Conservation (phyloP, 1,140 invertebrate species). For the Anthonomus grandis region DNA sequence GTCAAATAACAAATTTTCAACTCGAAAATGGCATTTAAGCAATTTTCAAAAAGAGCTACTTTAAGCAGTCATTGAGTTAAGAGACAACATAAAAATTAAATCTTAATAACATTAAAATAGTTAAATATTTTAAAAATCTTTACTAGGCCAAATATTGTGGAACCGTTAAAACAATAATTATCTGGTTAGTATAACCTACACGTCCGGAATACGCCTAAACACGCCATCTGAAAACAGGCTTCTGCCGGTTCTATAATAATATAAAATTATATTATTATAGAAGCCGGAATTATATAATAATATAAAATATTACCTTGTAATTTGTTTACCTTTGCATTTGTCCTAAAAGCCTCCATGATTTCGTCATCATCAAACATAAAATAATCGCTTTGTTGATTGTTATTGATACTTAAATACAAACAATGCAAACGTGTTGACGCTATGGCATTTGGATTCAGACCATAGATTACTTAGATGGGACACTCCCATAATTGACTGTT, state of each 20-base stretch:
- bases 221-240: neutral
- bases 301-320: conserved; percentile 2
- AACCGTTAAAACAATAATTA: too few relatives aligned
- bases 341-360: conserved; percentile 2
- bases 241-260: neutral
- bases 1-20: neutral
- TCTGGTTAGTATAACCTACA: too few relatives aligned
- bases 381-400: conserved; percentile 1
- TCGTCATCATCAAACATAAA: conserved; percentile 2
- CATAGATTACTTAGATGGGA: too few relatives aligned
- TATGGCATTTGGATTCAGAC: neutral
- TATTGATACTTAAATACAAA: conserved; percentile 2
- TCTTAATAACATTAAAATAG: too few relatives aligned
- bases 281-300: too few relatives aligned
- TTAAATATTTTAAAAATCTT: too few relatives aligned
- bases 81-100: too few relatives aligned
- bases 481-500: too few relatives aligned
- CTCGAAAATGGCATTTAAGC: neutral
- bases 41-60: neutral
- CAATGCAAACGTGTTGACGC: neutral
- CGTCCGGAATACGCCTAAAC: neutral
- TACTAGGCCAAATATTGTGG: too few relatives aligned
- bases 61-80: neutral
- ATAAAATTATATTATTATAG: neutral
- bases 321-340: conserved; percentile 1